Evolutionary conservation across 1,140 invertebrate genomes (phyloP), one percentile per base, ranked within the genome.

Genomic region (Brachionus calyciflorus): DNA sequence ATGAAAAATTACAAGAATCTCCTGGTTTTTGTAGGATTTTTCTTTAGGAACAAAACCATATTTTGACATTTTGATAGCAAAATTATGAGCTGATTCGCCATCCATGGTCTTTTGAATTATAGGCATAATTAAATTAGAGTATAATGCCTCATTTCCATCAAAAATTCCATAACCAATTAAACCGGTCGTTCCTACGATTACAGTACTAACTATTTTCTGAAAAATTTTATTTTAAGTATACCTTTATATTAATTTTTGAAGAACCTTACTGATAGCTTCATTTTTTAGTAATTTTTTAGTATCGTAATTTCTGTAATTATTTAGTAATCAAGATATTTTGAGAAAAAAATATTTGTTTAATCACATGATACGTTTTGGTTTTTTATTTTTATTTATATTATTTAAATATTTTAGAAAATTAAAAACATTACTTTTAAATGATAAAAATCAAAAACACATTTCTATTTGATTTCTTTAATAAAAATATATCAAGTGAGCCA

Each of bases 31-130:
- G 41, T 77, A 30, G 78, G 75, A 49, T 57, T 79, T 81, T 14
- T 79, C 79, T 55, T 65, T 79, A 19, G 90, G 90, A 53, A 91
- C 85, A 0, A 95, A 57, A 33, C 89, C 88, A 86, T 91, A 90
- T 86, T 94, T 93, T 10, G 90, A 87, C 6, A 88, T 86, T 63
- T 87, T 84, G 2, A 96, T 86, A 9, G 91, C 91, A 28, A 92
- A 77, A 78, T 88, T 89, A 82, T 96, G 93, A 10, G 92, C 89
- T 70, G 83, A 87, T 86, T 96, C 93, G 0, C 92, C 90, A 82
- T 90, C 88, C 41, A 83, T 76, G 3, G 91, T 76, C 48, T 82
- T 81, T 79, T 89, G 89, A 21, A 89, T 83, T 4, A 90, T 10
- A n/a, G 92, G 92, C 87, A 91, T 89, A 0, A 90, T 78, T 78